Conservation (phyloP, 2,888 invertebrate genomes). For the Elysia crispata region DNA sequence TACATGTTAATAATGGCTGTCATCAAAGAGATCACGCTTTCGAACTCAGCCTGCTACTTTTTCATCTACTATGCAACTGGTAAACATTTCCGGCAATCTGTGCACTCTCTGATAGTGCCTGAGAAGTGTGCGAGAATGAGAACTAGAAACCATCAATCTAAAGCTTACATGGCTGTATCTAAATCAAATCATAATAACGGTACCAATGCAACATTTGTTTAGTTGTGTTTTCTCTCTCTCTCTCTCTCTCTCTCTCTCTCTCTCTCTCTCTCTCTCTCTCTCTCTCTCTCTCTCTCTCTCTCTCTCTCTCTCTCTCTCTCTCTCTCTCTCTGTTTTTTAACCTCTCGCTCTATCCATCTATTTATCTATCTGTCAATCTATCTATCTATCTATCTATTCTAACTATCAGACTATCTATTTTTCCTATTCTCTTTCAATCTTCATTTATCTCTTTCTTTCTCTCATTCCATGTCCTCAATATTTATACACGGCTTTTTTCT, state of each 20-base stretch:
- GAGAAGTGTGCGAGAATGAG: conserved; percentile 35
- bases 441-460: too few relatives aligned
- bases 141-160: conserved; percentile 39
- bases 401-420: too few relatives aligned
- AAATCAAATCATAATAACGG: conserved; percentile 35
- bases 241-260: too few relatives aligned
- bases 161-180: conserved; percentile 49
- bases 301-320: too few relatives aligned
- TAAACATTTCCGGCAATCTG: conserved; percentile 71
- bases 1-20: conserved; percentile 69
- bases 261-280: too few relatives aligned
- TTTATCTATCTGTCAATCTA: too few relatives aligned
- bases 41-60: conserved; percentile 76
- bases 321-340: too few relatives aligned
- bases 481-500: too few relatives aligned
- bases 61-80: conserved; percentile 76
- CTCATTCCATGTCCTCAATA: too few relatives aligned
- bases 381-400: too few relatives aligned
- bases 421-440: too few relatives aligned
- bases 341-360: not conserved
- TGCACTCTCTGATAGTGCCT: conserved; percentile 59
- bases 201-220: conserved; percentile 46
- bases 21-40: conserved; percentile 72
- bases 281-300: too few relatives aligned
- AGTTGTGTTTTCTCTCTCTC: not conserved